Evolutionary conservation across 2,888 invertebrate genomes (phyloP), one percentile per base, ranked within the genome.

Genomic region (Glomeris marginata): DNA sequence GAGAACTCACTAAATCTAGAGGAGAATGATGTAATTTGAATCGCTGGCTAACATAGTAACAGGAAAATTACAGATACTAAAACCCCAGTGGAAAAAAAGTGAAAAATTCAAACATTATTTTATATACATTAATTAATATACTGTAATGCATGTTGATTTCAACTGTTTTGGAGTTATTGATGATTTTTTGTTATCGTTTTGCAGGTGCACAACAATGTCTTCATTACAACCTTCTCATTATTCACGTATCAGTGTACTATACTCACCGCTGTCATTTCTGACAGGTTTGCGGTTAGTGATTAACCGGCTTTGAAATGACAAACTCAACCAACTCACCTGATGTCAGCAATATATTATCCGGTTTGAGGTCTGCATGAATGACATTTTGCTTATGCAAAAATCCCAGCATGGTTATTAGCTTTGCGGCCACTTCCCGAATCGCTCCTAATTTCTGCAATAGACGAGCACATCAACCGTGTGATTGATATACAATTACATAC

Each of bases 301-400:
- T 18, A 42, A 49, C 47, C 42, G 22, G 35, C 35, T 13, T 20
- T 18, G 34, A 41, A 18, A 11, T 28, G 28, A 28, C 28, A 28
- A 28, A 5, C 28, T 8, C 28, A 5, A 28, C 28, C 28, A 5
- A 28, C 40, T 47, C 21, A 47, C 47, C 47, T 21, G 18, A 28
- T 40, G 21, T 21, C 18, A 47, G 21, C 11, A 52, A 38, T 33
- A 52, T 41, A 45, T 52, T 52, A n/a, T 52, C 52, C 6, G 52
- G 52, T 36, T 52, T 52, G 13, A 52, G 35, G 41, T 52, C 52
- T 28, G 52, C 52, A 45, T 52, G 52, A 42, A 52, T 52, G 21
- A 52, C 41, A 41, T 52, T 52, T 34, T 41, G 36, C 18, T 37
- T 21, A 41, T 45, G 42, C 22, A 52, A 45, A 45, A 52, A 52